Evolutionary conservation across 2,797 vertebrate genomes (phyloP), one percentile per base, ranked within the genome.

Genomic region (Microctenopoma lineatum): DNA sequence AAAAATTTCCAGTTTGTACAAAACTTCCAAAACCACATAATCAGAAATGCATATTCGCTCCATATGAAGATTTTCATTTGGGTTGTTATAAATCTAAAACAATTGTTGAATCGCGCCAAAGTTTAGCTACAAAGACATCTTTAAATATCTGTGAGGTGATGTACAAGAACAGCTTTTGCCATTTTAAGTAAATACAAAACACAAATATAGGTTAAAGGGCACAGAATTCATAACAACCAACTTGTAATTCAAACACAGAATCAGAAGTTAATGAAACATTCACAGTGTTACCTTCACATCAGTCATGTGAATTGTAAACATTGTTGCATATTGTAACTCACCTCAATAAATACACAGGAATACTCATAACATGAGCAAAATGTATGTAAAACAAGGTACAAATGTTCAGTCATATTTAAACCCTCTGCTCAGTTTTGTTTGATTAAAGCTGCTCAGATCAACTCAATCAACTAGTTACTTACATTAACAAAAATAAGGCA

Each of bases 1-100:
- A 92, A 92, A 91, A 92, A 59, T 74, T 77, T 90, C 59, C 83
- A 89, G 53, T 92, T 90, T 92, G 68, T 90, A 94, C 89, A 94
- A 92, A 92, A 92, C 73, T 63, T 88, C 75, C 80, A 85, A 85
- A 90, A 68, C 58, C 77, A 21, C 21, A 75, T 81, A 59, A 71
- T 79, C 68, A 81, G 78, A 87, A 90, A 92, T 83, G 71, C 67
- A 75, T 42, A 71, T 59, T 86, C 60, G 41, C 68, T 80, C 73
- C 77, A 73, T 68, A 64, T 61, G 61, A 85, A 76, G 66, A 73
- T 78, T 67, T 84, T 86, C 75, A 83, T 79, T 50, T 67, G 67
- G 75, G 70, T 83, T 78, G 84, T 67, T 51, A 80, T 81, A 76
- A 82, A 81, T 81, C 92, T 70, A 87, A 73, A 81, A 88, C 79